Percentiles rank a stretch among this genome's conserved stretches.
Conservation (phyloP, 2,888 invertebrate species). For the Acleris cristana region DNA sequence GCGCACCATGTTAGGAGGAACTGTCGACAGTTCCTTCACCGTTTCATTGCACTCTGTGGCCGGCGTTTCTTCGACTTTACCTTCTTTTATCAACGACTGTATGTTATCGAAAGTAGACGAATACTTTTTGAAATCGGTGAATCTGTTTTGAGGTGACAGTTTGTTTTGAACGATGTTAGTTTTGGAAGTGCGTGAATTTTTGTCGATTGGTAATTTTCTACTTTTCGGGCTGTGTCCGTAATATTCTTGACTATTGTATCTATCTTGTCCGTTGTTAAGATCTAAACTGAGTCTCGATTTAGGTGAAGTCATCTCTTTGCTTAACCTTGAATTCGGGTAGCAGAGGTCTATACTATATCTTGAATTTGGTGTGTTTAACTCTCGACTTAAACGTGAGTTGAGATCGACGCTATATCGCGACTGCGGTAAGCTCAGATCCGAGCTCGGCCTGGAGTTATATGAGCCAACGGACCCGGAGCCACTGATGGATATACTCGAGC, state of each 20-base stretch:
- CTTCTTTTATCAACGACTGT: constrained; percentile 88
- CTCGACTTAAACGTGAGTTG: constrained; percentile 82
- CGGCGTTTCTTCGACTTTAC: constrained; percentile 84
- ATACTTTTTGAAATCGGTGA: constrained; percentile 87
- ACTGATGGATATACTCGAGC: constrained; percentile 79
- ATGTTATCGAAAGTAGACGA: constrained; percentile 91
- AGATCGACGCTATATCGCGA: constrained; percentile 84
- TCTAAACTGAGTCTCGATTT: constrained; percentile 85
- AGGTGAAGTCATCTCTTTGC: constrained; percentile 84
- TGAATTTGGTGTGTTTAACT: constrained; percentile 85
- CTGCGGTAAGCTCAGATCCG: constrained; percentile 85
- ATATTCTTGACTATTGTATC: constrained; percentile 74
- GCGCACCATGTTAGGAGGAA: constrained; percentile 86
- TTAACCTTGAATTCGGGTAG: constrained; percentile 84
- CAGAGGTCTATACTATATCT: constrained; percentile 88
- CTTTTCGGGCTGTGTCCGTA: constrained; percentile 79
- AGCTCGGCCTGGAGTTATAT: constrained; percentile 85
- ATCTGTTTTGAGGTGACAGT: constrained; percentile 82
- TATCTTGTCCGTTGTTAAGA: constrained; percentile 82
- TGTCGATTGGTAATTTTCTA: constrained; percentile 70
- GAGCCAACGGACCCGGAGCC: constrained; percentile 82
- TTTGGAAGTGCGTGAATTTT: constrained; percentile 57
- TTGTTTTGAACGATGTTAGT: constrained; percentile 69
- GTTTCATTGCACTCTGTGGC: constrained; percentile 81
- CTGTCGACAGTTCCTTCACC: constrained; percentile 85